Evolutionary conservation across 2,113 vertebrate genomes (phyloP).

Genomic region (Poecilia latipinna): DNA sequence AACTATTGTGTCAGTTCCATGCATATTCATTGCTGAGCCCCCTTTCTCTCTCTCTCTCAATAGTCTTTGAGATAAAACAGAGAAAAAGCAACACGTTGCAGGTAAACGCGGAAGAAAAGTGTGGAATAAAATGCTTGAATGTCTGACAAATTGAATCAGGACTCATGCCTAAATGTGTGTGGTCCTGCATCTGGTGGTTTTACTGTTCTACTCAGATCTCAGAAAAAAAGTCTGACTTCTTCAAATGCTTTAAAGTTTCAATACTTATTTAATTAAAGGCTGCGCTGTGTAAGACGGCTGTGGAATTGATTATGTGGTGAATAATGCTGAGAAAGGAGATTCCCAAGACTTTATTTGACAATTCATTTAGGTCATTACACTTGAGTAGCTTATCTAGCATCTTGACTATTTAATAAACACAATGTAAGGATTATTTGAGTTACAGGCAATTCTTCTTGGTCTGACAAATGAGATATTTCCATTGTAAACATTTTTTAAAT

Average conservation of each 20-base stretch:
- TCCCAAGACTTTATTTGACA: constrained; percentile 31
- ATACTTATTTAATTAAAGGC: constrained; percentile 46
- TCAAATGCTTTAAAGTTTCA: constrained; percentile 37
- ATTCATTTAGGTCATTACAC: constrained; percentile 11
- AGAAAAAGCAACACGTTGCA: constrained; percentile 29
- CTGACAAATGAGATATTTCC: no score
- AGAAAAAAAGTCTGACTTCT: neutral
- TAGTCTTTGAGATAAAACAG: neutral
- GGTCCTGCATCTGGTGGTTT: constrained; percentile 49
- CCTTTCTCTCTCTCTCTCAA: no score
- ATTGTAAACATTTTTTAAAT: constrained; percentile 1
- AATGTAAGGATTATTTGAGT: neutral
- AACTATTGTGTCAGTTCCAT: constrained; percentile 16
- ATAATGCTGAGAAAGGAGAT: constrained; percentile 12
- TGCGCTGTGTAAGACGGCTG: neutral
- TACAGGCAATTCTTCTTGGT: no score
- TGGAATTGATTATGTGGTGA: constrained; percentile 29
- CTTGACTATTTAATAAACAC: neutral
- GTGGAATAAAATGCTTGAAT: constrained; percentile 21
- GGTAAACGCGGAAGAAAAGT: constrained; percentile 11
- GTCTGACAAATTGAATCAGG: constrained; percentile 45
- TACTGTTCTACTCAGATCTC: neutral
- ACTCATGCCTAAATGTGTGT: constrained; percentile 30
- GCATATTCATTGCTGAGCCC: constrained; percentile 5
- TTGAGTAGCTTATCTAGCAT: neutral